Base-by-base conservation (phyloP, 2,113 vertebrate genomes). In the Eidolon helvum region DNA sequence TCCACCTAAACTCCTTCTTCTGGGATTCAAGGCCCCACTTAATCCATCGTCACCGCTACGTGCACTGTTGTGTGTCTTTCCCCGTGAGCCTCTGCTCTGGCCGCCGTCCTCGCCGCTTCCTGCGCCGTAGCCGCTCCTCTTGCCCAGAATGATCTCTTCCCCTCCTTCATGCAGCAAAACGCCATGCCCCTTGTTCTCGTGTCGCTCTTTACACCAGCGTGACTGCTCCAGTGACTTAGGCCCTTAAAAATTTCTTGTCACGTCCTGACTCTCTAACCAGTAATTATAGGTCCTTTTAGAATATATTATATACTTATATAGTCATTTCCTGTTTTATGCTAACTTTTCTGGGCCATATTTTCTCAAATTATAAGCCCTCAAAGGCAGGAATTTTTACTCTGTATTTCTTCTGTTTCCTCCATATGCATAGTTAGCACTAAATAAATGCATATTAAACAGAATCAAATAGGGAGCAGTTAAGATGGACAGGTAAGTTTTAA, bases 311-410 rank as follows among this genome's bases (percentile, higher is more conserved):
- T 8, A 43, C 7, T 57, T 22, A 66, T 9, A 24, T 15, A 35
- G 35, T 82, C 43, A 18, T 40, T 57, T 61, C 21, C 55, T 59
- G 4, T 61, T 94, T 69, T 78, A 55, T 90, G 0, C 66, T 94
- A 61, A 61, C 74, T 30, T 79, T 71, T 48, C 21, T 4, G 28
- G 66, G 40, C 10, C 57, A 69, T 94, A 33, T 71, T 65, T 94
- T 55, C 40, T 94, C 57, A 66, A 22, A 43, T 91, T n/a, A 86
- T 53, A 69, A 92, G n/a, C 33, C 74, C 50, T 38, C n/a, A 69
- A 48, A 71, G n/a, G n/a, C n/a, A 28, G 75, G 40, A 83, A 30
- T 87, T 90, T 74, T 82, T 38, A 14, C 11, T 55, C n/a, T 71
- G 0, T 45, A 33, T 84, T 72, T 86, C 72, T 95, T 75, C 21